Evolutionary conservation across 2,113 vertebrate genomes (phyloP), one percentile per base, ranked within the genome.

Genomic region (Verasper variegatus): DNA sequence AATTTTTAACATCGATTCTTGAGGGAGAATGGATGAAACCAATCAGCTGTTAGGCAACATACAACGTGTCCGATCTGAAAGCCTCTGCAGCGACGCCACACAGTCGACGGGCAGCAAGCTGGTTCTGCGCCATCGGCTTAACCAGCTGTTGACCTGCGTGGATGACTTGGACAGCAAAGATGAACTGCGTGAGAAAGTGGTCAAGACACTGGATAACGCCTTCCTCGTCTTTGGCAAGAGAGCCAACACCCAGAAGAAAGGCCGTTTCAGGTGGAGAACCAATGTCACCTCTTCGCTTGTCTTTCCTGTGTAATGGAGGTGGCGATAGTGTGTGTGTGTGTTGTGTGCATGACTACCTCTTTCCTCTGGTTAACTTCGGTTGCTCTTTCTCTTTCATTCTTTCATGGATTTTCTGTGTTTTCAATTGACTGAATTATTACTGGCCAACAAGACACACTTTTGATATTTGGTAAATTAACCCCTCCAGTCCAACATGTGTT

Each of bases 111-210:
- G 85, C 4, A 88, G 90, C 57, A 91, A 69, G 45, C 8, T 85
- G 68, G 86, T 80, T 31, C 93, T 96, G 77, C 92, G 94, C 0
- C 94, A 96, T 5, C 93, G 87, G 1, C 86, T 95, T 61, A 87
- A 86, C 15, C 93, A 94, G 80, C 93, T 94, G 0, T 91, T 94
- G 85, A 93, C 93, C 9, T 95, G 91, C 0, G 57, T 94, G 15
- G 94, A 96, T 35, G 92, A 96, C 81, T 79, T 95, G 77, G 86
- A 90, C 79, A 90, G 92, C 0, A 76, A 88, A 11, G 85, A 92
- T 1, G 85, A 94, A 59, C 73, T 93, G 3, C 92, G 94, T 0
- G 72, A 95, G 0, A 88, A 94, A 64, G 87, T 96, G 79, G 91
- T 90, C 4, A 89, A 89, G 68, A 92, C 90, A 0, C 86, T 95